Evolutionary conservation across 2,797 vertebrate species (phyloP).

Genomic region (Steatocranus sp.): DNA sequence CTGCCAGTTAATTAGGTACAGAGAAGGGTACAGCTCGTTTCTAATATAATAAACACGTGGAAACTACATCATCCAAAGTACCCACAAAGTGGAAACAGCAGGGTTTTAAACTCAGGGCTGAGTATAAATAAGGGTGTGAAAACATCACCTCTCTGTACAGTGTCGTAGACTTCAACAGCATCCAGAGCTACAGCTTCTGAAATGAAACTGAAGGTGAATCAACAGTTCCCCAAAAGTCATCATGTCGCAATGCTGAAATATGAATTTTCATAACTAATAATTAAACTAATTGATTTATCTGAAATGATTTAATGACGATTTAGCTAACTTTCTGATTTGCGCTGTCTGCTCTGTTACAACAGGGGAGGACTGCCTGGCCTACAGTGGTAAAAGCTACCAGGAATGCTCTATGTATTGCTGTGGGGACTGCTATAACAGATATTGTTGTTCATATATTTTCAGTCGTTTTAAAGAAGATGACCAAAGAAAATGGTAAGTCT

Average conservation of each 20-base stretch:
- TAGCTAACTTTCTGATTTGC: too few species aligned
- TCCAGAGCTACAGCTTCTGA: neutral
- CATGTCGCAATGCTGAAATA: neutral
- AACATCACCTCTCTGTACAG: neutral
- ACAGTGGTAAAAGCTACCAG: rapidly evolving
- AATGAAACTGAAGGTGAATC: neutral
- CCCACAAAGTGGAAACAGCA: neutral
- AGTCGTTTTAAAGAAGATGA: rapidly evolving
- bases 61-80: neutral
- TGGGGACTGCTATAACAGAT: constrained; percentile 27
- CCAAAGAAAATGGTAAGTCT: constrained; percentile 41
- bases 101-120: neutral
- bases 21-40: neutral
- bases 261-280: neutral
- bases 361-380: constrained; percentile 21
- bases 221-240: neutral
- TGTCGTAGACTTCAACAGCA: neutral
- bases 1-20: neutral
- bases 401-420: constrained; percentile 59
- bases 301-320: rapidly evolving
- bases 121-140: neutral
- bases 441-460: neutral
- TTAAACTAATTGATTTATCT: neutral
- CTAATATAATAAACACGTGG: neutral
- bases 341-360: constrained; percentile 31